These are phyloP conservation scores for Pristis pectinata DNA, from an alignment of 2,797 vertebrate species.

Conservation along the genomic window DNA sequence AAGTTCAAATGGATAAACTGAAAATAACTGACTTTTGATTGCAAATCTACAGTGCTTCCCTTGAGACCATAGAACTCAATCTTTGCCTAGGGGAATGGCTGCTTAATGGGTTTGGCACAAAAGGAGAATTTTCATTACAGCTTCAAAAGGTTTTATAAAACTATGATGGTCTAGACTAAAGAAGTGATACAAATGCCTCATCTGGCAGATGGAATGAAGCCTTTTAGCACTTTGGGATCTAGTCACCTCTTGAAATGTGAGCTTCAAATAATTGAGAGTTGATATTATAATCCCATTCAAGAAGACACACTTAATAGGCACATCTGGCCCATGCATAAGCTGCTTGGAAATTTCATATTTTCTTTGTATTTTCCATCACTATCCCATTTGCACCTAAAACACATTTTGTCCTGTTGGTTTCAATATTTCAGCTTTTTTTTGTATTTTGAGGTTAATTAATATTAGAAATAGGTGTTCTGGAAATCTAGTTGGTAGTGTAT, in stretches of 20 bases:
- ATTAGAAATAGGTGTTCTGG: background rate
- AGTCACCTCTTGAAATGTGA: background rate
- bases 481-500: background rate
- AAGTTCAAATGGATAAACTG: background rate
- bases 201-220: conserved; percentile 33
- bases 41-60: conserved; percentile 8
- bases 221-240: conserved; percentile 24
- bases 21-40: conserved; percentile 1
- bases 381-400: background rate
- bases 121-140: conserved; percentile 32
- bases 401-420: background rate
- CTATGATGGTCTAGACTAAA: background rate
- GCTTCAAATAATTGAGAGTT: conserved; percentile 21
- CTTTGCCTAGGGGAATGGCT: background rate
- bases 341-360: conserved; percentile 6
- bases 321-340: background rate
- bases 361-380: background rate
- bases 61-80: background rate
- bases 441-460: background rate
- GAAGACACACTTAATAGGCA: background rate
- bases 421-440: background rate
- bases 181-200: conserved; percentile 30
- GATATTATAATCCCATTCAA: conserved; percentile 4
- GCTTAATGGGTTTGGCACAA: conserved; percentile 35
- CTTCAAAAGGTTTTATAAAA: conserved; percentile 32